Evolutionary conservation across 2,113 vertebrate species (phyloP), one percentile per base, ranked within the genome.

Genomic region (Oreochromis niloticus): DNA sequence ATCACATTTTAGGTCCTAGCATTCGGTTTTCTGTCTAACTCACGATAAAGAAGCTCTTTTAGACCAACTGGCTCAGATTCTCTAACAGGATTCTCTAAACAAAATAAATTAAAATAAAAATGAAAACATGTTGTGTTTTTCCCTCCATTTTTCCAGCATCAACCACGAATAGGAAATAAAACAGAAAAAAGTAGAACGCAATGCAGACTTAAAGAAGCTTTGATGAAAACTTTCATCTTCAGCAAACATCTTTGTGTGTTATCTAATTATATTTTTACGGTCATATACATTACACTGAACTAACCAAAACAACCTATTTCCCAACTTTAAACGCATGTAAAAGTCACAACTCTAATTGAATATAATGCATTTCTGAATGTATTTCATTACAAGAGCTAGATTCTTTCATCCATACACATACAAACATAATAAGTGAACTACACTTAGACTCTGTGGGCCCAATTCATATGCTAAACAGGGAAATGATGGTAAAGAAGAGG

Each of bases 381-480:
- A 63, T 87, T 90, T 88, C 81, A 78, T 88, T 79, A 83, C 3
- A 10, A 13, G 13, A 68, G 63, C 48, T 12, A 30, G 24, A 54
- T 3, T 79, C 71, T 91, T 85, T 89, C 80, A 89, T 89, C 32
- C 46, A 27, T 8, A 59, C 81, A 81, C 9, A 6, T 80, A 56
- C 83, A 91, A 87, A 91, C 43, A 86, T 85, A 92, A 91, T 85
- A 91, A 90, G 80, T 41, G 48, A 88, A 80, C 88, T 27, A 68
- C 66, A 81, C 84, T 73, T 61, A 41, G 82, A 78, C 12, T 12
- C 80, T 86, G 56, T 6, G 63, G 36, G 83, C 80, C 80, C 80
- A 85, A 93, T 88, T 95, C 86, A 94, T 93, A 90, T 91, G 90
- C 85, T 90, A 94, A 94, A 81, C 52, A 84, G 85, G 86, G 50